A percentile compares a stretch with the other conserved stretches of the same genome.
Evolutionary conservation across 53 echinoderm and acorn worm genomes (phyloP).

Genomic region (Luidia sarsii): DNA sequence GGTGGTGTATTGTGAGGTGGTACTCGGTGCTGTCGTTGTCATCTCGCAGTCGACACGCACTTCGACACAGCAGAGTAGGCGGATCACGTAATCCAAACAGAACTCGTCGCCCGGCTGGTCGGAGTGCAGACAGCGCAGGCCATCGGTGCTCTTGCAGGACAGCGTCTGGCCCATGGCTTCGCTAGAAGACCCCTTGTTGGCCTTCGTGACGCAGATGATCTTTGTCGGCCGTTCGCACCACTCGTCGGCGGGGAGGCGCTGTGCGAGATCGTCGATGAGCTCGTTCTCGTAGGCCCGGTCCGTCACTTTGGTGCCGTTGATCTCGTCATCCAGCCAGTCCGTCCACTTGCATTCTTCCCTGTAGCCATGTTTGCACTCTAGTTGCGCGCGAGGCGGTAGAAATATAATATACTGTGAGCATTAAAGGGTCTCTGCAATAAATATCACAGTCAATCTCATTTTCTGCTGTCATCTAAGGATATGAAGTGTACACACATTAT

Average conservation of each 20-base stretch:
- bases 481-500: too few species aligned
- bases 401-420: too few species aligned
- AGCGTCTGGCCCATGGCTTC: not conserved
- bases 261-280: constrained; percentile 24
- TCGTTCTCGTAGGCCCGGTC: constrained; percentile 3
- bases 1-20: not conserved
- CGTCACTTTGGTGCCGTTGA: constrained; percentile 16
- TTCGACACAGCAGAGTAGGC: constrained; percentile 17
- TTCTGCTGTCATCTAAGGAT: too few species aligned
- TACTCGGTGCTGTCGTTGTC: constrained; percentile 9
- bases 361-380: constrained; percentile 12
- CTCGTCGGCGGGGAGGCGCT: not conserved
- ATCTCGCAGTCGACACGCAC: constrained; percentile 6
- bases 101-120: not conserved
- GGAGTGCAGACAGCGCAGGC: constrained; percentile 21
- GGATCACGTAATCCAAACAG: constrained; percentile 46
- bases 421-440: too few species aligned
- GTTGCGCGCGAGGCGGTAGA: not conserved
- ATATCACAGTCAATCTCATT: too few species aligned
- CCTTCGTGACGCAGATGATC: constrained; percentile 24
- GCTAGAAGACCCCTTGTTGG: not conserved
- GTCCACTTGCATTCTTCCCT: constrained; percentile 41
- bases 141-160: not conserved
- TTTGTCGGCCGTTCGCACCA: constrained; percentile 29
- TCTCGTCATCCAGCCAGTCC: constrained; percentile 49